Evolutionary conservation across 2,113 vertebrate genomes (phyloP), one percentile per base, ranked within the genome.

Genomic region (Prietella phreatophila): DNA sequence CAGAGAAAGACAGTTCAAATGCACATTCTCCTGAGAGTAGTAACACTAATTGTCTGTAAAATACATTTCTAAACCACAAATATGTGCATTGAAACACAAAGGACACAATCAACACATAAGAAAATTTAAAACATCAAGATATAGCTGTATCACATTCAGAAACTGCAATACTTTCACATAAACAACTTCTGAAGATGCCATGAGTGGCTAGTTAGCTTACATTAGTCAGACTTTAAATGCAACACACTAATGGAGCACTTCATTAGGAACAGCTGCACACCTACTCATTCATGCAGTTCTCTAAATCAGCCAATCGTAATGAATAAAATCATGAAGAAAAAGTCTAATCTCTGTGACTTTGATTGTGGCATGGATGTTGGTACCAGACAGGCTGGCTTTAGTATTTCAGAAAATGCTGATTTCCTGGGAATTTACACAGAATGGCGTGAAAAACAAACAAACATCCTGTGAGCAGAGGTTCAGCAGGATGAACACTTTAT

Each of bases 31-130:
- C 6, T 7, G 2, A 80, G 17, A 86, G 5, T 3, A 80, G 78
- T 27, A 36, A 65, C 69, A 20, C 61, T 67, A 86, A 81, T 15
- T 36, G 85, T 63, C 42, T 63, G 42, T 36, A 42, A 86, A 67
- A 67, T 63, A 19, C 30, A 42, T 61, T 47, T 42, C 39, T 10
- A 81, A 81, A 61, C 39, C 14, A 69, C 39, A 76, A 17, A 76
- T n/a, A 61, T n/a, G 39, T 61, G 11, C 36, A 36, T 10, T 20
- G 25, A 85, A 86, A 86, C 55, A 76, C 30, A 85, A 75, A 39
- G 25, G 56, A 47, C 56, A 61, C 71, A 60, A 63, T 20, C 76
- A 75, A 33, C 53, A 13, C 10, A 58, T 36, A 84, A 58, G 17
- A 75, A 7, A 50, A n/a, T 20, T 30, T 14, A 65, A 79, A 19